A percentile compares a stretch with the other conserved stretches of the same genome.
phyloP scores from a whole-genome alignment of 2,797 vertebrate genomes.

The Acanthurus tractus region DNA sequence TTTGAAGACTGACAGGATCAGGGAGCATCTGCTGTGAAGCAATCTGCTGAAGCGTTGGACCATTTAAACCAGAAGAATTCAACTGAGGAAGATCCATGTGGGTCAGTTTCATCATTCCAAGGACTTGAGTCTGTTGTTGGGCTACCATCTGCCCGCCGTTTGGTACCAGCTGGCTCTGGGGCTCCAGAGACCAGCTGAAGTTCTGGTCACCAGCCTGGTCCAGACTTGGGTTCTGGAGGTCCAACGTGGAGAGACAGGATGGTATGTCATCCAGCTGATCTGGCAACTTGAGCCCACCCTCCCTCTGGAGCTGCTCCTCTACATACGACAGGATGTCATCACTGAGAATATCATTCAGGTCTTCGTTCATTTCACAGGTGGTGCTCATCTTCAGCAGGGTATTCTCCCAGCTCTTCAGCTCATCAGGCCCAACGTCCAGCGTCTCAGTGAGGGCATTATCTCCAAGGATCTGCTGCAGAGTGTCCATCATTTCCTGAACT shows the following conservation, averaged over 20 bases:
- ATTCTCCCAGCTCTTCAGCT: conserved; percentile 86
- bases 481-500: conserved; percentile 80
- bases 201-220: conserved; percentile 40
- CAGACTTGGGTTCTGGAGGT: conserved; percentile 54
- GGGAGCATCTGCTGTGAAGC: conserved; percentile 31
- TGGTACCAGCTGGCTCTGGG: conserved; percentile 45
- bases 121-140: not conserved
- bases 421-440: conserved; percentile 40
- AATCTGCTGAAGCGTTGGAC: conserved; percentile 40
- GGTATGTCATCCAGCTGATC: conserved; percentile 50
- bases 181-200: conserved; percentile 55
- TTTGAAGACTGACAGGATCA: conserved; percentile 18
- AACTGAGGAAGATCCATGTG: conserved; percentile 71
- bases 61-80: conserved; percentile 35
- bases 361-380: conserved; percentile 44
- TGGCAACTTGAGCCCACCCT: conserved; percentile 44
- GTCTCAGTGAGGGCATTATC: conserved; percentile 40
- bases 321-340: conserved; percentile 74
- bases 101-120: conserved; percentile 66
- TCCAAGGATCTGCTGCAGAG: conserved; percentile 81
- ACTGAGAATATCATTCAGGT: conserved; percentile 68
- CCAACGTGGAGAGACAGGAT: conserved; percentile 42
- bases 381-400: conserved; percentile 77
- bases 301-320: conserved; percentile 80
- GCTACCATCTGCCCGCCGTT: conserved; percentile 39